These are phyloP conservation scores for Sylvilagus floridanus DNA, from an alignment of 2,797 vertebrate genomes.

Conservation along the genomic window DNA sequence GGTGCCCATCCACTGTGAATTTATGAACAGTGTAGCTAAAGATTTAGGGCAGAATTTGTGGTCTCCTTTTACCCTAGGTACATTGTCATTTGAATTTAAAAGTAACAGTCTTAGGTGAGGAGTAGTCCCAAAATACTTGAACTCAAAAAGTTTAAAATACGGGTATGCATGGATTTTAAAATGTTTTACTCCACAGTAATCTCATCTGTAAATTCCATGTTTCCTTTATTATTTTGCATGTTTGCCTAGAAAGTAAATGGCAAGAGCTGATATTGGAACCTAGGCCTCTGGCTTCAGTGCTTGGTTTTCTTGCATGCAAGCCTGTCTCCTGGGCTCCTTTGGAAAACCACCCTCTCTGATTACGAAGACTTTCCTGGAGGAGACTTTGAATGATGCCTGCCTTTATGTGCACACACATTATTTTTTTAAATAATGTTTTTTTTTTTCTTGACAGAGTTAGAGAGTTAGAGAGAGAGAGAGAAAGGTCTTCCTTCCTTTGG, in stretches of 20 bases:
- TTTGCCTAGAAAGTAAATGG: background rate
- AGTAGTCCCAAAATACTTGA: background rate
- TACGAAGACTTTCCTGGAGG: background rate
- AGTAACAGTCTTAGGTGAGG: background rate
- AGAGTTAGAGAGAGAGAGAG: no score
- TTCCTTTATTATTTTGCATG: no score
- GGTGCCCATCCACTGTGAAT: background rate
- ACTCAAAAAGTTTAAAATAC: constrained; percentile 5
- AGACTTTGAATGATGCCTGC: constrained; percentile 20
- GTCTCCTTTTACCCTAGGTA: background rate
- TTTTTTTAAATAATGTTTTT: no score
- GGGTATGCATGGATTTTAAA: no score
- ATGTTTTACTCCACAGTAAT: no score
- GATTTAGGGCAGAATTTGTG: background rate
- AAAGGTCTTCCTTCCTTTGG: no score
- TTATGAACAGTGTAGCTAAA: background rate
- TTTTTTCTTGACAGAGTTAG: no score
- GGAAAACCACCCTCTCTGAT: background rate
- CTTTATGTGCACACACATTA: background rate
- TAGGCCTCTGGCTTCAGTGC: background rate
- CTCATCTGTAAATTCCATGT: no score
- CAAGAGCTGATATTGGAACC: background rate
- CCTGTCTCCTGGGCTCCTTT: constrained; percentile 16
- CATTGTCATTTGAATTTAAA: constrained; percentile 1
- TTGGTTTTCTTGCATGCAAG: background rate